phyloP scores from a whole-genome alignment of 2,888 invertebrate species.

The Macrophya alboannulata region DNA sequence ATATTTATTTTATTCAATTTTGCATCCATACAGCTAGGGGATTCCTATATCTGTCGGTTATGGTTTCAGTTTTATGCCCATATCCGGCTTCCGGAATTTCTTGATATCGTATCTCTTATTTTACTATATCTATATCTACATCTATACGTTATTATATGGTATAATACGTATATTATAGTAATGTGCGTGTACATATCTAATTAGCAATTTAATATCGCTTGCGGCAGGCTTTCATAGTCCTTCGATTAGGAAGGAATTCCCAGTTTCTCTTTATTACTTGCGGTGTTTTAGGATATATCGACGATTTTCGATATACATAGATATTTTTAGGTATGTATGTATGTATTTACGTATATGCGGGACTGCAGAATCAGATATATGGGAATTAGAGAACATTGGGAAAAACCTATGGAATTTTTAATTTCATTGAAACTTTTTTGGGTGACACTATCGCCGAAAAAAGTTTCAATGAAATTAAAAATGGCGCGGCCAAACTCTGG shows the following conservation, averaged over 20 bases:
- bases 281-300: neutral
- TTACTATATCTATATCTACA: neutral
- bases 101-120: neutral
- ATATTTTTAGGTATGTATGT: too few species aligned
- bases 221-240: neutral
- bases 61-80: neutral
- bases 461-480: too few species aligned
- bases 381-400: conserved; percentile 1
- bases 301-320: neutral
- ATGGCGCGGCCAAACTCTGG: too few species aligned
- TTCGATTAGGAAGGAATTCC: conserved; percentile 13
- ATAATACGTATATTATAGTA: neutral
- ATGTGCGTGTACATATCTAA: neutral
- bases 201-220: neutral
- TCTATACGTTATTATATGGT: neutral
- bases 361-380: neutral
- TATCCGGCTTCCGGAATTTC: neutral
- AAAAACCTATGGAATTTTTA: too few species aligned
- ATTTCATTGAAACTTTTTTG: too few species aligned
- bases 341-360: too few species aligned
- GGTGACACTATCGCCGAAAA: too few species aligned
- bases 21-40: neutral
- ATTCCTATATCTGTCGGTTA: neutral
- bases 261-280: neutral
- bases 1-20: neutral